Evolutionary conservation across 1,140 invertebrate genomes (phyloP).

Genomic region (Mesaphorura yosii): DNA sequence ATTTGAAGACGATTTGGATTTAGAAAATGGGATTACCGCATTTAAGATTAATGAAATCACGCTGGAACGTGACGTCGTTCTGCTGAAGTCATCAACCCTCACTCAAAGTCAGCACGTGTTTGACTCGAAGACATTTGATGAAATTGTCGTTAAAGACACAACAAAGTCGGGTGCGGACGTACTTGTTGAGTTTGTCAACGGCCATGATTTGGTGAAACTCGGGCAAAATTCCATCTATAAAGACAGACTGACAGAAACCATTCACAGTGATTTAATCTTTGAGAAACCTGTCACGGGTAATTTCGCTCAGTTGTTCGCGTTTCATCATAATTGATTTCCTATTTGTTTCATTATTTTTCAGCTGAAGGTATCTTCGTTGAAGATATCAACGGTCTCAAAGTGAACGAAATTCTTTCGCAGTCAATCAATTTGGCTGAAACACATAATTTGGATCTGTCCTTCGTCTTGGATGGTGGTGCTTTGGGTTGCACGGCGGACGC

Average conservation of each 20-base stretch:
- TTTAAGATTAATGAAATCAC: not conserved
- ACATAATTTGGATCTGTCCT: not conserved
- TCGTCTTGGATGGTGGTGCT: not conserved
- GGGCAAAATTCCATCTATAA: not conserved
- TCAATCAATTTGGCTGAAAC: not conserved
- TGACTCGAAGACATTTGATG: conserved; percentile 4
- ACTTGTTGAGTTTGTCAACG: conserved; percentile 5
- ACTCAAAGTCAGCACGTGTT: not conserved
- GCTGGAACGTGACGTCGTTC: not conserved
- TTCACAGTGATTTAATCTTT: conserved; percentile 5
- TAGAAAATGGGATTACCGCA: not conserved
- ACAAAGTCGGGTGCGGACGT: not conserved
- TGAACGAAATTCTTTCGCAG: conserved; percentile 3
- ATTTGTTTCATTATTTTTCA: conserved; percentile 1
- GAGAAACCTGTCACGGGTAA: not conserved
- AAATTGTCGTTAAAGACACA: not conserved
- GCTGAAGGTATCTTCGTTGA: not conserved
- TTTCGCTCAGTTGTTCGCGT: not conserved
- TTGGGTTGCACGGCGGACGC: not conserved
- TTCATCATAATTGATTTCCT: not conserved
- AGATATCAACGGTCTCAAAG: not conserved
- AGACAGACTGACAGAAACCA: no score
- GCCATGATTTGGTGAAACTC: not conserved
- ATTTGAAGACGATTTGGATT: not conserved
- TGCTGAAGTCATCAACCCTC: not conserved